Evolutionary conservation across 2,797 vertebrate species (phyloP).

Genomic region (Atherinosoma microstoma): DNA sequence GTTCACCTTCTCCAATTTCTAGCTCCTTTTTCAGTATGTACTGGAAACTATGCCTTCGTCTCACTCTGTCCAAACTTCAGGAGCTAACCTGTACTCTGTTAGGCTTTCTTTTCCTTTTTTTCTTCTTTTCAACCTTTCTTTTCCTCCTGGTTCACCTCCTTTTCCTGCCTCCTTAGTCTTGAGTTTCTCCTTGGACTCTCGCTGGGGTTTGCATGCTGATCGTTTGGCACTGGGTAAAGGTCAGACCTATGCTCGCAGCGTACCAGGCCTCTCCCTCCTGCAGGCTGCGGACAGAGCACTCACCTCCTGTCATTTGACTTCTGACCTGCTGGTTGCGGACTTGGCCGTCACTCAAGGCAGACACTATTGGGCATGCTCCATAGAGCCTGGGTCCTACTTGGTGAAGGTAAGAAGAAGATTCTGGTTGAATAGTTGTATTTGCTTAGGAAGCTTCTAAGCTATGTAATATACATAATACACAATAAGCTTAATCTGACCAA

Average conservation of each 20-base stretch:
- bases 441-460: background rate
- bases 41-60: slow-evolving; percentile 20
- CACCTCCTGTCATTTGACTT: slow-evolving; percentile 93
- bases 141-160: slow-evolving; percentile 4
- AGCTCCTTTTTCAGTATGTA: slow-evolving; percentile 10
- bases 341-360: slow-evolving; percentile 93
- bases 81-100: slow-evolving; percentile 37
- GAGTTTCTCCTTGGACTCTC: slow-evolving; percentile 95
- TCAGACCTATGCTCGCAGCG: slow-evolving; percentile 93
- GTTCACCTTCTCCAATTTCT: slow-evolving; percentile 17
- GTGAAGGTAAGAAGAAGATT: slow-evolving; percentile 85
- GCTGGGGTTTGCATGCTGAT: slow-evolving; percentile 93
- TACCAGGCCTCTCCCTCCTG: slow-evolving; percentile 92
- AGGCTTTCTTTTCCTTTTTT: slow-evolving; percentile 19
- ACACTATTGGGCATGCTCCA: slow-evolving; percentile 97
- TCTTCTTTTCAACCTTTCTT: slow-evolving; percentile 16
- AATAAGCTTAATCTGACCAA: background rate
- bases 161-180: slow-evolving; percentile 83
- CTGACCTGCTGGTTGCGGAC: slow-evolving; percentile 93
- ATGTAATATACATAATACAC: too few species aligned
- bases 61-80: slow-evolving; percentile 25
- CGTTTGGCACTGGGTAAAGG: slow-evolving; percentile 93
- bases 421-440: background rate
- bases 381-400: slow-evolving; percentile 95
- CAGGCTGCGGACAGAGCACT: slow-evolving; percentile 92